phyloP scores from a whole-genome alignment of 2,797 vertebrate genomes.

The Micrastur ruficollis region DNA sequence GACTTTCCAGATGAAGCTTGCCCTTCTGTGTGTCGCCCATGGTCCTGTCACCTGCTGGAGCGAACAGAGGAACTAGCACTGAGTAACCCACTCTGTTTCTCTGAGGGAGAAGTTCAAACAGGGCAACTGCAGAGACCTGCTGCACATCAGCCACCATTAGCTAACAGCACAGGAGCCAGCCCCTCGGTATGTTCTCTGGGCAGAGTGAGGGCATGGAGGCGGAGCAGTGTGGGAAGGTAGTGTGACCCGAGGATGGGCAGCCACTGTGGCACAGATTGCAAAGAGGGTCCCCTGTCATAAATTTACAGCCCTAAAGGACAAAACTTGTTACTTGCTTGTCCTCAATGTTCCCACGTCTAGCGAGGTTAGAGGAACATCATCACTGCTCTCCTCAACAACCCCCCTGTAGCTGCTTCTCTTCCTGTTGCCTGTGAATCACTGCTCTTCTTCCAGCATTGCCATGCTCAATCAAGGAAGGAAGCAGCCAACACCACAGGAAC shows the following conservation, averaged over 20 bases:
- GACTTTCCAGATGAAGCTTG: background rate
- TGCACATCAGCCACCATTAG: background rate
- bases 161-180: background rate
- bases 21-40: background rate
- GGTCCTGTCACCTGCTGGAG: conserved; percentile 3
- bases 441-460: background rate
- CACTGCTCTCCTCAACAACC: background rate
- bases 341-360: background rate
- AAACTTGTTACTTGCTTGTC: background rate
- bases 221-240: rapidly evolving
- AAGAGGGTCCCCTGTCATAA: background rate
- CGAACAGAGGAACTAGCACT: background rate
- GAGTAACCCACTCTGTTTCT: background rate
- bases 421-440: background rate
- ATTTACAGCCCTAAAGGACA: background rate
- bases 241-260: background rate
- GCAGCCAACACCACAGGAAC: background rate
- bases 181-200: background rate
- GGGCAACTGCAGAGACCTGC: background rate
- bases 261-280: background rate
- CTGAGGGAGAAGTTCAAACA: background rate
- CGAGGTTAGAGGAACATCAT: background rate
- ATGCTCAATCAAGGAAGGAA: background rate
- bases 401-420: background rate
- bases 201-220: background rate